phyloP scores from a whole-genome alignment of 2,888 invertebrate genomes.

The Meandrusa payeni region DNA sequence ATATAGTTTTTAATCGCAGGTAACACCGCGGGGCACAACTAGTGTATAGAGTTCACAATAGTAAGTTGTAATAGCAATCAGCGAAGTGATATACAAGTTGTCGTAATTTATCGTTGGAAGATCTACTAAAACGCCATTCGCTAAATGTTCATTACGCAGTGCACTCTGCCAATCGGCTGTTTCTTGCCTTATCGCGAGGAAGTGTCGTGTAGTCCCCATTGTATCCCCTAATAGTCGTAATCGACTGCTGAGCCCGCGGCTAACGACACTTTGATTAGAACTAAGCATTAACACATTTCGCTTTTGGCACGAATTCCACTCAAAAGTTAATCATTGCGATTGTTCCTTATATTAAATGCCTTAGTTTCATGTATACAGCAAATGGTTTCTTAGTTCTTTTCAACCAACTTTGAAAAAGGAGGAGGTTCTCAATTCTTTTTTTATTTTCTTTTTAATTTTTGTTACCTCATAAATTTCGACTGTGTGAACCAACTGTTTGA shows the following conservation, averaged over 20 bases:
- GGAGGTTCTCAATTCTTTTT: no score
- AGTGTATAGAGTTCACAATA: no score
- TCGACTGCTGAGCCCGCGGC: constrained; percentile 44
- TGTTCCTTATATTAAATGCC: constrained; percentile 12
- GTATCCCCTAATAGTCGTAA: constrained; percentile 56
- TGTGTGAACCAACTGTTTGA: no score
- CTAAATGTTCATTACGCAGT: constrained; percentile 7
- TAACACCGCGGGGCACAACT: no score
- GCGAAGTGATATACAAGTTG: no score
- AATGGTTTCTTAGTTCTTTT: background rate
- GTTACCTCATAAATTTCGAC: no score
- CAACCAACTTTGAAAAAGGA: no score
- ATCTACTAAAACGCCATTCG: constrained; percentile 1
- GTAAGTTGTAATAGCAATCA: no score
- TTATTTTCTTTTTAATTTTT: no score
- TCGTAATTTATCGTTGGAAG: background rate
- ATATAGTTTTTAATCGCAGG: no score
- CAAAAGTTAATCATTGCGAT: constrained; percentile 15
- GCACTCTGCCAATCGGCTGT: constrained; percentile 16
- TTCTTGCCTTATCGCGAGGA: constrained; percentile 41
- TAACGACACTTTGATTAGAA: constrained; percentile 38
- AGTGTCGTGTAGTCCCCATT: constrained; percentile 55
- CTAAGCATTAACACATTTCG: constrained; percentile 45
- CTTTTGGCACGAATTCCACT: constrained; percentile 31
- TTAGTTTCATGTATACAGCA: no score